A percentile compares a stretch with the other conserved stretches of the same genome.
These are phyloP conservation scores for Caenorhabditis imperialis DNA, from an alignment of 2,888 invertebrate genomes.

Conservation along the genomic window DNA sequence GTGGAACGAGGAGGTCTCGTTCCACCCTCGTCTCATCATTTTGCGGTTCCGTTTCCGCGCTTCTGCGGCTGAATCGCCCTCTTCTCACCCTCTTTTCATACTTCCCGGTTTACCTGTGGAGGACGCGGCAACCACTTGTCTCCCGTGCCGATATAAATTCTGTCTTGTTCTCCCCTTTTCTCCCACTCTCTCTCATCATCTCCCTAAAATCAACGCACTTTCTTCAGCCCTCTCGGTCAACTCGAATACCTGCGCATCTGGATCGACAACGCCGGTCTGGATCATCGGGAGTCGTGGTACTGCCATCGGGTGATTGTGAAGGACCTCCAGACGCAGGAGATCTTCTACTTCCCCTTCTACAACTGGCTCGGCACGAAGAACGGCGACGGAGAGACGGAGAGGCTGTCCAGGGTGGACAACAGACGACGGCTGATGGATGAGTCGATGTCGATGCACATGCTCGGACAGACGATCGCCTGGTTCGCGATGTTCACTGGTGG, in stretches of 20 bases:
- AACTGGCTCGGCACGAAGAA: conserved; percentile 69
- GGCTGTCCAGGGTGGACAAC: conserved; percentile 44
- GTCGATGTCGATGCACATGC: conserved; percentile 52
- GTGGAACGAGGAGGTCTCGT: too few relatives aligned
- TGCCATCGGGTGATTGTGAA: conserved; percentile 62
- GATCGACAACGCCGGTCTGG: conserved; percentile 62
- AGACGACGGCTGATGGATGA: conserved; percentile 46
- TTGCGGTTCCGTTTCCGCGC: too few relatives aligned
- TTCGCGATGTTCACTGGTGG: conserved; percentile 60
- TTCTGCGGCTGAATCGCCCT: too few relatives aligned
- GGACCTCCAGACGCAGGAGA: conserved; percentile 60
- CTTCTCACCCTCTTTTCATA: too few relatives aligned
- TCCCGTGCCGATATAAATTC: too few relatives aligned
- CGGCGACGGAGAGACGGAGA: conserved; percentile 66
- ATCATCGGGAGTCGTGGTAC: conserved; percentile 68
- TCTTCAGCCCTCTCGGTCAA: conserved; percentile 60
- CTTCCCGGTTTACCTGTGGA: too few relatives aligned
- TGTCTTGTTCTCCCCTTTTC: too few relatives aligned
- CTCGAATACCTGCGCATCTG: conserved; percentile 62
- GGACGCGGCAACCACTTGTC: too few relatives aligned
- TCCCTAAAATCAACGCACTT: too few relatives aligned
- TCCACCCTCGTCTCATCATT: too few relatives aligned
- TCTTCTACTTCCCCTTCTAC: conserved; percentile 62
- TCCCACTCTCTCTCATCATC: too few relatives aligned
- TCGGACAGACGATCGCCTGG: conserved; percentile 53